Evolutionary conservation across 2,888 invertebrate species (phyloP).

Genomic region (Heliconius hortense): DNA sequence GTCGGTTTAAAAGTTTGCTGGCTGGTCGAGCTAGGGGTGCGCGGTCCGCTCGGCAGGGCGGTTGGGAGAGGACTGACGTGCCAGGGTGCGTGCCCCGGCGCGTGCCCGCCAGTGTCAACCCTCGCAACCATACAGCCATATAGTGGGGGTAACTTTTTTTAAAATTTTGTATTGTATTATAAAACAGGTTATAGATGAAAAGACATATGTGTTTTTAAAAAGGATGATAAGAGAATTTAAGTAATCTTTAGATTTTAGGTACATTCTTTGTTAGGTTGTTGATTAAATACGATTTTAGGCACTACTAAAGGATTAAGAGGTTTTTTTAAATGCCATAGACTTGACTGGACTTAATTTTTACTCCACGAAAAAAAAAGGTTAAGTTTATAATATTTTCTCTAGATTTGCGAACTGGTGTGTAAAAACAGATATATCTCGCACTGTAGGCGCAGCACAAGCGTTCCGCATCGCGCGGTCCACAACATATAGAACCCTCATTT

Average conservation of each 20-base stretch:
- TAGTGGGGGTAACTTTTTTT: constrained; percentile 26
- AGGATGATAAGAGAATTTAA: background rate
- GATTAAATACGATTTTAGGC: background rate
- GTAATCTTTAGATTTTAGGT: background rate
- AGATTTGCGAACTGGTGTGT: background rate
- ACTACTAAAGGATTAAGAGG: background rate
- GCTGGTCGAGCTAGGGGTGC: constrained; percentile 60
- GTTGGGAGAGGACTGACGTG: constrained; percentile 69
- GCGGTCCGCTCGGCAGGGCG: constrained; percentile 72
- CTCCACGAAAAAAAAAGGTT: too few relatives aligned
- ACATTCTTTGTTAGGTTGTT: background rate
- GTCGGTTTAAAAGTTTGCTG: constrained; percentile 46
- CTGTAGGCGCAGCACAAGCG: constrained; percentile 46
- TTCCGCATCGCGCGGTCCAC: constrained; percentile 46
- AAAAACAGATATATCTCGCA: background rate
- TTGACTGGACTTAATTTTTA: background rate
- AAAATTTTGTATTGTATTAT: constrained; percentile 3
- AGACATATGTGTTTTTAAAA: constrained; percentile 14
- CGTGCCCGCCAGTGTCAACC: constrained; percentile 63
- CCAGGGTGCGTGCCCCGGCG: constrained; percentile 69
- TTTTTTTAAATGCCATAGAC: background rate
- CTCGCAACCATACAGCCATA: constrained; percentile 51
- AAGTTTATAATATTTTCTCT: background rate
- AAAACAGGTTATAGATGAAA: constrained; percentile 17
- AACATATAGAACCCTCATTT: constrained; percentile 59